Evolutionary conservation across 2,888 invertebrate species (phyloP), one percentile per base, ranked within the genome.

Genomic region (Sussaba pulchella): DNA sequence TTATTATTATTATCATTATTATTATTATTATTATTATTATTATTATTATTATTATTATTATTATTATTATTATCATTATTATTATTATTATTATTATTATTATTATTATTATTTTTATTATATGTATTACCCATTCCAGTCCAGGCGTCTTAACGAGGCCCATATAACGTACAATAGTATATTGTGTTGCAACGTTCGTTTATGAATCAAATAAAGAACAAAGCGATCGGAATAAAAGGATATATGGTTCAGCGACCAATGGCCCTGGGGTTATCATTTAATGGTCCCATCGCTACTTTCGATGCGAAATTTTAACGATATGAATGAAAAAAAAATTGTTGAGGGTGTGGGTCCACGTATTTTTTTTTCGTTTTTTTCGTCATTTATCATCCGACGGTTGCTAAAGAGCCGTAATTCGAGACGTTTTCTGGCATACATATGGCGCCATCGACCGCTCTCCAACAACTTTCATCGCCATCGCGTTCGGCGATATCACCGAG

Each of bases 131-230:
- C 19, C 21, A 39, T 50, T 9, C 36, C 12, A 21, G 21, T 36
- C 2, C 1, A 12, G 31, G 31, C 31, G 39, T 52, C 17, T 36
- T 31, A 12, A 26, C 26, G 52, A 26, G 19, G 10, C 45, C 6
- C 26, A 47, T 47, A 47, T 39, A 41, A 3, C 10, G 17, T 9
- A 45, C n/a, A 14, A 26, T 8, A 1, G 26, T 5, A 54, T 14
- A 54, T 54, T 12, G 12, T 10, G n/a, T n/a, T n/a, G n/a, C n/a
- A n/a, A 19, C 47, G 21, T 50, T 10, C 47, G 6, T 14, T 47
- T 50, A 10, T 50, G 8, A 50, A 50, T 50, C 10, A 50, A 50
- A 50, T 50, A 50, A 50, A 9, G 50, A 50, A 50, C 9, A 10
- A 50, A 50, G 50, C 21, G 19, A 21, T 24, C 19, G 50, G 24